A percentile compares a stretch with the other conserved stretches of the same genome.
These are phyloP conservation scores for Gymnoscelis rufifasciata DNA, from an alignment of 2,888 invertebrate species.

Conservation along the genomic window DNA sequence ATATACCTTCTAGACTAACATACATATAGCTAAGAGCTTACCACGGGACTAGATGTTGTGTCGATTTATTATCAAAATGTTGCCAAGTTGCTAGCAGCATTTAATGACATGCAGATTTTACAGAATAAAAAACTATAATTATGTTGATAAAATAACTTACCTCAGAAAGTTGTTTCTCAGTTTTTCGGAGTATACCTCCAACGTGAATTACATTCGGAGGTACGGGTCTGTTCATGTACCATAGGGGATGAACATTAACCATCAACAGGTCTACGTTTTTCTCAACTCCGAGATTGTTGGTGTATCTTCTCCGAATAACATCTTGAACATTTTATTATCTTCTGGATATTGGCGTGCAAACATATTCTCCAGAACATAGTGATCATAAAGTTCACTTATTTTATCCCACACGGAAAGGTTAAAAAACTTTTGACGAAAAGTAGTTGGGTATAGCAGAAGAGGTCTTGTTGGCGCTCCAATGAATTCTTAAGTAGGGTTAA, in stretches of 20 bases:
- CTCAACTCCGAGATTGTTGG: constrained; percentile 31
- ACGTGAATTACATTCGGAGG: constrained; percentile 53
- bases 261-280: constrained; percentile 50
- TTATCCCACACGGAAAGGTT: constrained; percentile 20
- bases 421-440: constrained; percentile 5
- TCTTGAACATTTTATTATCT: constrained; percentile 26
- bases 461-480: constrained; percentile 15
- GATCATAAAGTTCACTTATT: constrained; percentile 16
- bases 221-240: constrained; percentile 49
- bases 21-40: too few relatives aligned
- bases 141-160: too few relatives aligned
- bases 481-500: constrained; percentile 2
- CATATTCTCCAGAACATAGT: constrained; percentile 5
- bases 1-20: too few relatives aligned
- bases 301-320: constrained; percentile 30
- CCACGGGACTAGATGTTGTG: too few relatives aligned
- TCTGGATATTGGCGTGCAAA: constrained; percentile 4
- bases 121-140: too few relatives aligned
- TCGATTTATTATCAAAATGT: too few relatives aligned
- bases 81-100: too few relatives aligned
- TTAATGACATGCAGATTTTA: too few relatives aligned
- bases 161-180: constrained; percentile 49
- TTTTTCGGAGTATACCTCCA: constrained; percentile 53
- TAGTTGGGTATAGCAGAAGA: constrained; percentile 9
- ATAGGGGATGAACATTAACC: constrained; percentile 53